Evolutionary conservation across 2,888 invertebrate species (phyloP).

Genomic region (Coenonympha arcania): DNA sequence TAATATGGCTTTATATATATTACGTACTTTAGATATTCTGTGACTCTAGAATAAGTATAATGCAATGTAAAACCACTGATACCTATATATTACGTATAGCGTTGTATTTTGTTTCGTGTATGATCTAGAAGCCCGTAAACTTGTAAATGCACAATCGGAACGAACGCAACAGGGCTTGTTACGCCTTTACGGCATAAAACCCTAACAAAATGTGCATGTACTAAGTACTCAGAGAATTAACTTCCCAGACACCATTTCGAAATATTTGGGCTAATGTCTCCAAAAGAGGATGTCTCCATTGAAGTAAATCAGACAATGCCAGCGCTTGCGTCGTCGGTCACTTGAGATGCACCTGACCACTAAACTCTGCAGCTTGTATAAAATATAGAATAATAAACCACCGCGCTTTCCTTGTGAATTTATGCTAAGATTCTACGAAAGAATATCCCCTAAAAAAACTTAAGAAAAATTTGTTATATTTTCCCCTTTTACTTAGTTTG

Average conservation of each 20-base stretch:
- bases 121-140: too few species aligned
- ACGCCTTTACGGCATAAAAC: too few species aligned
- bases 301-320: conserved; percentile 21
- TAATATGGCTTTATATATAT: too few species aligned
- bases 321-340: conserved; percentile 15
- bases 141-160: too few species aligned
- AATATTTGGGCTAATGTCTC: conserved; percentile 5
- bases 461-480: too few species aligned
- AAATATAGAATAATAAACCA: conserved; percentile 9
- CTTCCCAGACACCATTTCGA: conserved; percentile 13
- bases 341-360: not conserved
- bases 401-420: conserved; percentile 7
- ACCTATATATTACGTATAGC: too few species aligned
- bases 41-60: too few species aligned
- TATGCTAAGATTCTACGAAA: conserved; percentile 8
- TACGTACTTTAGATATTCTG: too few species aligned
- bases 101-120: too few species aligned
- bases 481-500: too few species aligned
- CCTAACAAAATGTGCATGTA: not conserved
- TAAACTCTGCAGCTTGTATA: conserved; percentile 7
- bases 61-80: too few species aligned
- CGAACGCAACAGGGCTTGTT: too few species aligned
- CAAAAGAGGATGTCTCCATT: conserved; percentile 20
- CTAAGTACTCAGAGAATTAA: not conserved
- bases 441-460: not conserved